A percentile compares a stretch with the other conserved stretches of the same genome.
These are phyloP conservation scores for Taxidea taxus DNA, from an alignment of 2,113 vertebrate species.

Conservation along the genomic window DNA sequence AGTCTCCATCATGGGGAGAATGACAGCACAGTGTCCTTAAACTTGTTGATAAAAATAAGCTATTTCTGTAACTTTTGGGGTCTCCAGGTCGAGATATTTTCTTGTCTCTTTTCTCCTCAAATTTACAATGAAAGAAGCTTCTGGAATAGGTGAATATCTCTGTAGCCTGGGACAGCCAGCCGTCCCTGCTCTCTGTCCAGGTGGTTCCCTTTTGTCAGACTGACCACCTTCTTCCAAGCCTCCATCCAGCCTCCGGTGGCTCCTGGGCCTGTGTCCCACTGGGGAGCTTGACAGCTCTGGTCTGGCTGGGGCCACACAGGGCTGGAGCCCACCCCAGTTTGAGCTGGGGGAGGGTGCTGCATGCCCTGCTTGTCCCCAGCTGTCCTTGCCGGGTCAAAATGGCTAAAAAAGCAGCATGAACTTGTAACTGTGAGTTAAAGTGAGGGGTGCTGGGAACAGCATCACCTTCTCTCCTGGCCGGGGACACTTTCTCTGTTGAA, in stretches of 20 bases:
- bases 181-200: background rate
- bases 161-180: background rate
- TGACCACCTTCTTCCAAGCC: background rate
- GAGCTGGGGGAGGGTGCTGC: background rate
- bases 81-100: background rate
- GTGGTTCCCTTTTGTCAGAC: background rate
- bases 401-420: background rate
- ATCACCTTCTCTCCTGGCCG: background rate
- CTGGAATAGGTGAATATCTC: background rate
- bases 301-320: background rate
- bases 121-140: background rate
- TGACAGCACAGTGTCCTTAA: background rate
- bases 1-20: background rate
- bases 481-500: background rate
- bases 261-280: background rate
- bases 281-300: background rate
- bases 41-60: background rate
- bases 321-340: background rate
- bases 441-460: background rate
- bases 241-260: background rate
- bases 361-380: background rate
- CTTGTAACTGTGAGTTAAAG: background rate
- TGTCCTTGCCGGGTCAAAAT: background rate
- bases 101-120: background rate
- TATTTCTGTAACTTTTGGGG: background rate